Evolutionary conservation across 2,888 invertebrate species (phyloP).

Genomic region (Lycophotia porphyrea): DNA sequence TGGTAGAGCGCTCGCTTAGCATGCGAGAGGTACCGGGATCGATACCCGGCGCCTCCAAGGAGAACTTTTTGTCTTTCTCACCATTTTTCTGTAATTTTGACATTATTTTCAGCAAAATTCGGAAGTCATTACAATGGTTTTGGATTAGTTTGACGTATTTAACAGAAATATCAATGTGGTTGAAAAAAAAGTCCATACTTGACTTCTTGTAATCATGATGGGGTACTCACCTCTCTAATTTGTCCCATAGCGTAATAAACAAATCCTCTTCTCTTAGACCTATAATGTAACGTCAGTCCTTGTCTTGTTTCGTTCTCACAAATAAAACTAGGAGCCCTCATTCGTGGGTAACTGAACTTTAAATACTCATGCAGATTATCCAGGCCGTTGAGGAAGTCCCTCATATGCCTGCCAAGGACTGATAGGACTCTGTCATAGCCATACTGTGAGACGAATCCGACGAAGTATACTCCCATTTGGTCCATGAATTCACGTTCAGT

Average conservation of each 20-base stretch:
- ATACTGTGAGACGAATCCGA: constrained; percentile 97
- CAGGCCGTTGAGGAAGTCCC: constrained; percentile 98
- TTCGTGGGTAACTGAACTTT: constrained; percentile 97
- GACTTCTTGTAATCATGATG: not conserved
- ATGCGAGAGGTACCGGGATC: constrained; percentile 91
- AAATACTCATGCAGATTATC: constrained; percentile 99
- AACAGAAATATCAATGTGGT: not conserved
- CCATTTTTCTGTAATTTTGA: not conserved
- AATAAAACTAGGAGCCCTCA: constrained; percentile 98
- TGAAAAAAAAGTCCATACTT: not conserved
- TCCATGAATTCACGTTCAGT: constrained; percentile 97
- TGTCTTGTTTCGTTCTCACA: constrained; percentile 98
- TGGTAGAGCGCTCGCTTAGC: constrained; percentile 91
- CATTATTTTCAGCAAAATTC: not conserved
- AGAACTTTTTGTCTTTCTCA: constrained; percentile 31
- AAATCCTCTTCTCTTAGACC: constrained; percentile 97
- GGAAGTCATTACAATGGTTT: not conserved
- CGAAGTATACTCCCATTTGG: constrained; percentile 98
- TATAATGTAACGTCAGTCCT: constrained; percentile 97
- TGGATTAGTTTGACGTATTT: not conserved
- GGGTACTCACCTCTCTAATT: constrained; percentile 93
- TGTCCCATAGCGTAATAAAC: constrained; percentile 99
- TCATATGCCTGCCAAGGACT: constrained; percentile 97
- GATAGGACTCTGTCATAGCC: constrained; percentile 98
- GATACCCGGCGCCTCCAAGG: constrained; percentile 90